Conservation (phyloP, 1,140 invertebrate species). For the Cydia amplana region DNA sequence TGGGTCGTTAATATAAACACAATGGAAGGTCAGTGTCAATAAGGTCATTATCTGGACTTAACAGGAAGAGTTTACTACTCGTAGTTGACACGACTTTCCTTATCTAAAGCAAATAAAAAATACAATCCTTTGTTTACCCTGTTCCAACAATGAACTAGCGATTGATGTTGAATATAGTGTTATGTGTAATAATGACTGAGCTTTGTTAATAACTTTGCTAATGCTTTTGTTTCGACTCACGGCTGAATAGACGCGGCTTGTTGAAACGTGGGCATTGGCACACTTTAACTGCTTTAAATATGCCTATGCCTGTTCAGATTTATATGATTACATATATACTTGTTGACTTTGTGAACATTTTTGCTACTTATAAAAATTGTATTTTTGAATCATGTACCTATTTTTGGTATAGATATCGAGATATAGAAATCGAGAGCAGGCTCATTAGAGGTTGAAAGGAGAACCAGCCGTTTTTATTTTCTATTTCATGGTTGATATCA, state of each 20-base stretch:
- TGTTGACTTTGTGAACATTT: background rate
- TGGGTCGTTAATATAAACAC: background rate
- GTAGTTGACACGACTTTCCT: background rate
- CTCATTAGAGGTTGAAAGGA: too few relatives aligned
- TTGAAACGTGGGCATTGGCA: background rate
- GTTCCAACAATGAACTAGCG: slow-evolving; percentile 16
- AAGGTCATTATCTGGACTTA: background rate
- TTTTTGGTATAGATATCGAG: too few relatives aligned
- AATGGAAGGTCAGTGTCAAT: background rate
- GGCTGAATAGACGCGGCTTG: slow-evolving; percentile 2
- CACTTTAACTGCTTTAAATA: background rate
- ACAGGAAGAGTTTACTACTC: background rate
- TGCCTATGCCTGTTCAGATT: background rate
- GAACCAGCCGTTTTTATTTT: too few relatives aligned
- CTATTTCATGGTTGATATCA: too few relatives aligned
- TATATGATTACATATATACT: background rate
- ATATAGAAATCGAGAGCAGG: too few relatives aligned
- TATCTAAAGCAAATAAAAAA: background rate
- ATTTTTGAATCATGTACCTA: too few relatives aligned
- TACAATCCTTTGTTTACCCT: slow-evolving; percentile 10
- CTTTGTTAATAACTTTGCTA: background rate
- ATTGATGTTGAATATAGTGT: slow-evolving; percentile 4
- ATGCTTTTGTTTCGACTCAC: slow-evolving; percentile 2
- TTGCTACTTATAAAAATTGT: background rate
- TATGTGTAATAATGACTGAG: slow-evolving; percentile 18